Percentiles rank a stretch among this genome's conserved stretches.
Evolutionary conservation across 2,113 vertebrate species (phyloP).

Genomic region (Piprites chloris): DNA sequence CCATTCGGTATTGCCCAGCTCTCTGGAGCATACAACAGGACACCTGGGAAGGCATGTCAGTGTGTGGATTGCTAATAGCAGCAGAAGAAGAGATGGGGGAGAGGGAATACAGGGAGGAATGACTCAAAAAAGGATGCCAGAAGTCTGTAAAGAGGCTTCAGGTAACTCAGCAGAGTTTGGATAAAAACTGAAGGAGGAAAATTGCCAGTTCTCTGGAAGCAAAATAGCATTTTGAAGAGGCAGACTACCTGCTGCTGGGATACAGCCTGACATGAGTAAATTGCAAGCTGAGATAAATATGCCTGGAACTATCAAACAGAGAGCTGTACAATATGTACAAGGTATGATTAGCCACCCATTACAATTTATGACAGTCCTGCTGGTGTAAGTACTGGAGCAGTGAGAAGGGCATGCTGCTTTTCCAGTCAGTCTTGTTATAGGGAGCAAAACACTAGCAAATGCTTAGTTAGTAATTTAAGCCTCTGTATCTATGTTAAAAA

Average conservation of each 20-base stretch:
- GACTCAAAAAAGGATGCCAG: not conserved
- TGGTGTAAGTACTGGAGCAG: not conserved
- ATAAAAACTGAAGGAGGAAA: slow-evolving; percentile 50
- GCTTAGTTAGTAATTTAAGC: not conserved
- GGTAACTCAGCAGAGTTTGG: slow-evolving; percentile 45
- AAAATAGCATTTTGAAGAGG: slow-evolving; percentile 65
- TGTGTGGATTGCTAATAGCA: not conserved
- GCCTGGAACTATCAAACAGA: slow-evolving; percentile 18
- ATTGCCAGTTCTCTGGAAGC: slow-evolving; percentile 53
- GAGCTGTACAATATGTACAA: not conserved
- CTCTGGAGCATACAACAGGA: rapidly evolving
- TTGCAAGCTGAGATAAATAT: slow-evolving; percentile 66
- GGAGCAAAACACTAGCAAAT: not conserved
- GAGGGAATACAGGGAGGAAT: not conserved
- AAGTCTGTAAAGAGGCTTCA: not conserved
- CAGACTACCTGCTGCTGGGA: slow-evolving; percentile 52
- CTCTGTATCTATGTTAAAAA: not conserved
- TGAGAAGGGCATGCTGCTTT: not conserved
- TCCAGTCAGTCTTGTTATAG: not conserved
- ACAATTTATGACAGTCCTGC: not conserved
- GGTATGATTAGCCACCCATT: slow-evolving; percentile 38
- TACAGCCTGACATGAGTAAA: slow-evolving; percentile 49
- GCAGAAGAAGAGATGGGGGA: not conserved
- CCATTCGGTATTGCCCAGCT: not conserved
- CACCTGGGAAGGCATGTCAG: not conserved